Percentiles rank a stretch among this genome's conserved stretches.
Evolutionary conservation across 2,113 vertebrate genomes (phyloP).

Genomic region (Piaya cayana): DNA sequence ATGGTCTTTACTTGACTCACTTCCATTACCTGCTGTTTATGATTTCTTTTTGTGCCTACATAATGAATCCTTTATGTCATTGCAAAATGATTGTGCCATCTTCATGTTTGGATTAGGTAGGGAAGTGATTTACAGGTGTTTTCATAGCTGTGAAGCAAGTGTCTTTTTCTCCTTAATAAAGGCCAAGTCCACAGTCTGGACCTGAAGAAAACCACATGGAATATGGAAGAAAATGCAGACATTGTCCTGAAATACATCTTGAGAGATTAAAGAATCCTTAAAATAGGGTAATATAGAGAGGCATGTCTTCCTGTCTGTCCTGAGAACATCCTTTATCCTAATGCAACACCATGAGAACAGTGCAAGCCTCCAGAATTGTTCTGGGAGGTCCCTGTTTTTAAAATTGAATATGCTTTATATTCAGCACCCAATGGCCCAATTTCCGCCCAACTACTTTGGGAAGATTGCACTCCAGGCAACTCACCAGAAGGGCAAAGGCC

Average conservation of each 20-base stretch:
- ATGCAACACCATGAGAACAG: neutral
- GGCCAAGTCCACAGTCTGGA: neutral
- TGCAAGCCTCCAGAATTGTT: neutral
- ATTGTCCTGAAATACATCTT: neutral
- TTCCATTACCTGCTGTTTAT: neutral
- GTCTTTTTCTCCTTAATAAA: neutral
- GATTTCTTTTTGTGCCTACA: neutral
- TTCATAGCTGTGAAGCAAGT: neutral
- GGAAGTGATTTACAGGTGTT: neutral
- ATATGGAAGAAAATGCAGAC: neutral
- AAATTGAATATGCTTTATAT: neutral
- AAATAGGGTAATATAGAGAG: accelerated
- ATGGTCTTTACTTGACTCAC: neutral
- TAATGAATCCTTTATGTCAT: neutral
- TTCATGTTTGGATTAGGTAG: neutral
- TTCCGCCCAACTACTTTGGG: neutral
- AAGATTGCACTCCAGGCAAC: neutral
- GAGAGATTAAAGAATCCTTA: neutral
- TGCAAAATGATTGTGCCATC: neutral
- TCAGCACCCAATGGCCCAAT: neutral
- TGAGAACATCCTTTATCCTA: neutral
- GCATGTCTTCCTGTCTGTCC: neutral
- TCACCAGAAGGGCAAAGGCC: neutral
- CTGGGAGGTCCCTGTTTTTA: neutral
- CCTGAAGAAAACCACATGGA: neutral